Base-by-base conservation (phyloP, 2,797 vertebrate genomes). In the Aulostomus chinensis region DNA sequence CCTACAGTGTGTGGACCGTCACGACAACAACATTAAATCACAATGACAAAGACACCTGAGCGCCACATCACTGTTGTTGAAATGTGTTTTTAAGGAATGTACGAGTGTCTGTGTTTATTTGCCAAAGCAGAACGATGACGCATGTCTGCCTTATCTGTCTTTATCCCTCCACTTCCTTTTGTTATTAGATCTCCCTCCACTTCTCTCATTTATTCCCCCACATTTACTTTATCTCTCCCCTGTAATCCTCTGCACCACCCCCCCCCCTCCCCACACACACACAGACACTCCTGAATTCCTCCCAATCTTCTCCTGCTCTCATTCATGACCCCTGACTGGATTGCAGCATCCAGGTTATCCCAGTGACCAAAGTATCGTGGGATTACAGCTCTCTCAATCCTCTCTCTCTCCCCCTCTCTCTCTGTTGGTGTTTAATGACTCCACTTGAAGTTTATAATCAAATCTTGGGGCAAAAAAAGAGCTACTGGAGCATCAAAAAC, bases 321-420 rank as follows among this genome's bases (percentile, higher is more conserved):
- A 57, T 55, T 68, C 56, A 56, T 48, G 48, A 79, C 61, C 76
- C 45, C 48, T 79, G 68, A 80, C 43, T 76, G 61, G 79, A 83
- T 76, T 80, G 66, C 30, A 63, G 29, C 58, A 50, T 48, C 30
- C 40, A 31, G 66, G 69, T 82, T 60, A 29, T 53, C 47, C 51
- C 3, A 35, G 49, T 54, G 67, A 74, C 64, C 65, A 58, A 47
- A 67, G 62, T 66, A 73, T 51, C 45, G 53, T 59, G 53, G 54
- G 80, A 81, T 84, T 84, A 85, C 13, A 33, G 60, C 51, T 57
- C 63, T 62, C 50, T 55, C 33, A 43, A 28, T 48, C 40, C 14
- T 64, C 16, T 53, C 25, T 22, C 31, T 59, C n/a, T n/a, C n/a
- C n/a, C n/a, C n/a, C n/a, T n/a, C n/a, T n/a, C n/a, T n/a, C n/a